These are phyloP conservation scores for Natator depressus DNA, from an alignment of 2,113 vertebrate genomes.

Conservation along the genomic window DNA sequence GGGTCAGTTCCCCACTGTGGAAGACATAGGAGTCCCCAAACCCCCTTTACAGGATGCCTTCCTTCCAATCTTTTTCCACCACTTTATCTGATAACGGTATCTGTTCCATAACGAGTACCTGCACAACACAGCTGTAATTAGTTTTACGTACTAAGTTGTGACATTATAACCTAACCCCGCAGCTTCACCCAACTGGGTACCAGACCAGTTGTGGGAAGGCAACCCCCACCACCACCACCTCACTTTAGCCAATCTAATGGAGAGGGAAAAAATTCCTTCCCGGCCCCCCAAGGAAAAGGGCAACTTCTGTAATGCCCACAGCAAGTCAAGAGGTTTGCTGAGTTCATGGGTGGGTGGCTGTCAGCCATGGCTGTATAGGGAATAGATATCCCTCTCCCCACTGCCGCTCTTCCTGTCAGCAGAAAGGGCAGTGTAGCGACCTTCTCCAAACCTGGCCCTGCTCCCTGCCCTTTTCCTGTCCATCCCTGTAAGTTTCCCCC, in stretches of 20 bases:
- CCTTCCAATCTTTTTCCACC: background rate
- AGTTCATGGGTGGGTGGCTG: background rate
- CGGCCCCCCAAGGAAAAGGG: too few species aligned
- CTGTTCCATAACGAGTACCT: background rate
- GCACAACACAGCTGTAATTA: background rate
- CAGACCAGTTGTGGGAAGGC: background rate
- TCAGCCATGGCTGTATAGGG: background rate
- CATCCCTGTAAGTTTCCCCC: background rate
- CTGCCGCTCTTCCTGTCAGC: background rate
- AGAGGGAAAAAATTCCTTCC: background rate
- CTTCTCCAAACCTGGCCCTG: background rate
- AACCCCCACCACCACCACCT: background rate
- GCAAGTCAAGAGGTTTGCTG: background rate
- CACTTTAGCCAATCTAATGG: background rate
- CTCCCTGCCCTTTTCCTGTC: background rate
- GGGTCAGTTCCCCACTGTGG: background rate
- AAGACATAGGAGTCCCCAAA: background rate
- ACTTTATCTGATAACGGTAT: background rate
- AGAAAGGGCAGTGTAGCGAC: background rate
- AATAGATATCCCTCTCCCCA: background rate
- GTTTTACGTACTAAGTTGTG: background rate
- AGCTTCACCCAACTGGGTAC: too few species aligned
- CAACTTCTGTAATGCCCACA: background rate
- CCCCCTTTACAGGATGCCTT: background rate
- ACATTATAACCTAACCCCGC: background rate